Base-by-base conservation (phyloP, 2,888 invertebrate species). In the Achlya flavicornis region DNA sequence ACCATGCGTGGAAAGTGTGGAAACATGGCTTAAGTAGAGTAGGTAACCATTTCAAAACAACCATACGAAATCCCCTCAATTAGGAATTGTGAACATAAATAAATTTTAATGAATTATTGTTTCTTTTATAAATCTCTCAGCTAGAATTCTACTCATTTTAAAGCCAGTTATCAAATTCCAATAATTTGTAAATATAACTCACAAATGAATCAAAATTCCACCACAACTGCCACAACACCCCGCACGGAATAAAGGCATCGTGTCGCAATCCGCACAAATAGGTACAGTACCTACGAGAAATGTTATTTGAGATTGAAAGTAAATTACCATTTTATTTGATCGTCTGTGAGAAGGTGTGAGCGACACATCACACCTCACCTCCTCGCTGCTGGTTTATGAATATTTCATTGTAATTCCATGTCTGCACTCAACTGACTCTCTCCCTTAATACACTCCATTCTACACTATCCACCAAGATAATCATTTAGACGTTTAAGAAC, bases 301-400 rank as follows among this genome's bases (percentile, higher is more conserved):
- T 60, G 43, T 41, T 38, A 41, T 41, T 41, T 41, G 19, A 60
- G 60, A 60, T 60, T 60, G 60, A 60, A 60, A 60, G 41, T 60
- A 43, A 43, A 60, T 60, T 60, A 60, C 35, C 60, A 41, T 60
- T 60, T 26, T 60, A 60, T 60, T 60, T 41, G 60, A 43, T 60
- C 59, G 48, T 19, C 60, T 26, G 12, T 0, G 41, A 4, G 41
- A 41, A 60, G 60, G 60, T 60, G 60, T 60, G 60, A 3, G 53
- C 53, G 41, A 41, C 41, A 41, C 41, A 10, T 53, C 53, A 53
- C 53, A 19, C 53, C 16, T 19, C 53, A 19, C 53, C 2, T 19
- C 16, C 14, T 11, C 43, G 26, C 60, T 53, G 43, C 4, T 43
- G 26, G 26, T 12, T 41, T 60, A 43, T 60, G 60, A 60, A 60